Evolutionary conservation across 2,888 invertebrate species (phyloP).

Genomic region (Platycheirus albimanus): DNA sequence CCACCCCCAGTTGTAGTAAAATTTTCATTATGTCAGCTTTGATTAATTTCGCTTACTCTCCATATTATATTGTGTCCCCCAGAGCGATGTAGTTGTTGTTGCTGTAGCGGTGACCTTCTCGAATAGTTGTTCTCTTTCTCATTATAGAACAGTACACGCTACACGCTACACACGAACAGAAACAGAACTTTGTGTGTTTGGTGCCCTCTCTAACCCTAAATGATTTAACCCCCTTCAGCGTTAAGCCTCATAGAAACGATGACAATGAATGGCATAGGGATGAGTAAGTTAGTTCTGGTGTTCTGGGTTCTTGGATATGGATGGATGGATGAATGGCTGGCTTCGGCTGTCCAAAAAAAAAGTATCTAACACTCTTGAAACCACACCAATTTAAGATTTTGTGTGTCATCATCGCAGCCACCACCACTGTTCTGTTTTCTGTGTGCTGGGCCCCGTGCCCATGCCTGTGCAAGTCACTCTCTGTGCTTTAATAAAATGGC

Average conservation of each 20-base stretch:
- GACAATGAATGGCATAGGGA: background rate
- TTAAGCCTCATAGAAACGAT: background rate
- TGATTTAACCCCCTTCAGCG: background rate
- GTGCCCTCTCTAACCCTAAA: conserved; percentile 20
- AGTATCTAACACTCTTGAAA: conserved; percentile 35
- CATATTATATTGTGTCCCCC: conserved; percentile 10
- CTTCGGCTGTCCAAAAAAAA: conserved; percentile 40
- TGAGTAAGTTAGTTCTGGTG: background rate
- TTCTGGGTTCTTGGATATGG: no score
- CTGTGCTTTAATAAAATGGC: conserved; percentile 7
- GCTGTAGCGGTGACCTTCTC: background rate
- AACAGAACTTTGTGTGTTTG: conserved; percentile 10
- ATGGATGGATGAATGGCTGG: no score
- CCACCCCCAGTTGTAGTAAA: conserved; percentile 20
- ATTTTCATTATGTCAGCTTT: conserved; percentile 71
- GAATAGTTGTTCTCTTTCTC: conserved; percentile 26
- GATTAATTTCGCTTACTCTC: conserved; percentile 66
- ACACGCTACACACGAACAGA: conserved; percentile 1
- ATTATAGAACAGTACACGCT: conserved; percentile 8
- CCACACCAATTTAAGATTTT: conserved; percentile 38
- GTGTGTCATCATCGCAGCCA: no score
- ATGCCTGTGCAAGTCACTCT: background rate
- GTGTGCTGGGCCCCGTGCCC: no score
- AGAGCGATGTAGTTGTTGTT: conserved; percentile 1
- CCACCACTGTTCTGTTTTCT: background rate